phyloP scores from a whole-genome alignment of 2,797 vertebrate genomes.

The Rallus crepitans region DNA sequence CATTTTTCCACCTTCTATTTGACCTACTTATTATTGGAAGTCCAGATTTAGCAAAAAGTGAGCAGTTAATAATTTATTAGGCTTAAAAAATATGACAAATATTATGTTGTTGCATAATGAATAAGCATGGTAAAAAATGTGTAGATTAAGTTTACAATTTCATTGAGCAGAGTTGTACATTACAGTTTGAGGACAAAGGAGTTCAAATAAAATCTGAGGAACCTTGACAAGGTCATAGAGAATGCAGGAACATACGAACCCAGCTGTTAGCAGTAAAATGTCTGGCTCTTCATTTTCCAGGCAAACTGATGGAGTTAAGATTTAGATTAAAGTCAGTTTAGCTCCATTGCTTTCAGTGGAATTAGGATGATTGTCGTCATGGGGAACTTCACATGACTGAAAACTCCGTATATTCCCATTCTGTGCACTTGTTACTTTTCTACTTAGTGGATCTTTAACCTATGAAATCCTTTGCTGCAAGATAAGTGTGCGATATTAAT shows the following conservation, averaged over 20 bases:
- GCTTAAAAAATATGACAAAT: background rate
- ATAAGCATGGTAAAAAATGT: background rate
- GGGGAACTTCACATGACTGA: background rate
- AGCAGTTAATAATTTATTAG: background rate
- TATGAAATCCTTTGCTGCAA: constrained; percentile 21
- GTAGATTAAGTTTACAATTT: background rate
- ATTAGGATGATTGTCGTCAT: background rate
- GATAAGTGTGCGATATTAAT: constrained; percentile 45
- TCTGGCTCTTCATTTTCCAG: background rate
- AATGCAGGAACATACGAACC: background rate
- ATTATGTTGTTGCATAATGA: background rate
- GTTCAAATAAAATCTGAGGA: background rate
- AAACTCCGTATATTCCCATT: background rate
- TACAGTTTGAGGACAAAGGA: background rate
- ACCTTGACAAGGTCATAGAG: background rate
- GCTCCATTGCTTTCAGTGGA: background rate
- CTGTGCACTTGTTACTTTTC: background rate
- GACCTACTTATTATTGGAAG: background rate
- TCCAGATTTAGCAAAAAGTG: background rate
- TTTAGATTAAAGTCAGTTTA: constrained; percentile 4
- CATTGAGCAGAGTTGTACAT: background rate
- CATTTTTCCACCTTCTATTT: background rate
- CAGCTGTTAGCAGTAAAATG: background rate
- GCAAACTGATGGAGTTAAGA: background rate
- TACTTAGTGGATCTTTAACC: constrained; percentile 20